Evolutionary conservation across 1,140 invertebrate genomes (phyloP).

Genomic region (Probaryconus sp.): DNA sequence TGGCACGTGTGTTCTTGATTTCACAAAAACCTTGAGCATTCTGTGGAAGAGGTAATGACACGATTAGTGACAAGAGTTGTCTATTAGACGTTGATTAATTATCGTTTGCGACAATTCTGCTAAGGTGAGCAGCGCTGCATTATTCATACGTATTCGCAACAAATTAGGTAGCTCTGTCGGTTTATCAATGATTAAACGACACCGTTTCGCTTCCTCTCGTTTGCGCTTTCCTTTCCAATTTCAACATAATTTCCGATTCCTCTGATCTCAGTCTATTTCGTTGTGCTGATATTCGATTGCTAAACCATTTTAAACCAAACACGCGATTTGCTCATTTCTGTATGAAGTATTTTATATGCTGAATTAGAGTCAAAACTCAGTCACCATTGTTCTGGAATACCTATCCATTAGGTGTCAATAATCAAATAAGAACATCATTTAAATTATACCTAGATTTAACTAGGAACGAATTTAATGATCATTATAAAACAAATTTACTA

Average conservation of each 20-base stretch:
- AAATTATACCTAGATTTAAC: not conserved
- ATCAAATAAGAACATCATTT: not conserved
- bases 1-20: constrained; percentile 13
- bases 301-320: constrained; percentile 18
- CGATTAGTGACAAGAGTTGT: constrained; percentile 45
- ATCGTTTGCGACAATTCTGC: constrained; percentile 13
- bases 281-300: constrained; percentile 25
- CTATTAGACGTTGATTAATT: constrained; percentile 62
- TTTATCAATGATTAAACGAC: constrained; percentile 56
- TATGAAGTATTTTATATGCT: not conserved
- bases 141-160: constrained; percentile 65
- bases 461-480: too few relatives aligned
- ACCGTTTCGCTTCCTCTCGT: constrained; percentile 18
- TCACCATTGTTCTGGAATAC: not conserved
- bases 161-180: constrained; percentile 58
- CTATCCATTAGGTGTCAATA: not conserved
- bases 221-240: constrained; percentile 20
- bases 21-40: constrained; percentile 11
- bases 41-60: constrained; percentile 21
- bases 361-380: constrained; percentile 2
- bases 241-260: constrained; percentile 25
- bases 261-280: constrained; percentile 9
- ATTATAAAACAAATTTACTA: too few relatives aligned
- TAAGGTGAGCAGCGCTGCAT: constrained; percentile 52
- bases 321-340: constrained; percentile 9